Percentiles rank a stretch among this genome's conserved stretches.
Evolutionary conservation across 2,888 invertebrate species (phyloP).

Genomic region (Diploptera punctata): DNA sequence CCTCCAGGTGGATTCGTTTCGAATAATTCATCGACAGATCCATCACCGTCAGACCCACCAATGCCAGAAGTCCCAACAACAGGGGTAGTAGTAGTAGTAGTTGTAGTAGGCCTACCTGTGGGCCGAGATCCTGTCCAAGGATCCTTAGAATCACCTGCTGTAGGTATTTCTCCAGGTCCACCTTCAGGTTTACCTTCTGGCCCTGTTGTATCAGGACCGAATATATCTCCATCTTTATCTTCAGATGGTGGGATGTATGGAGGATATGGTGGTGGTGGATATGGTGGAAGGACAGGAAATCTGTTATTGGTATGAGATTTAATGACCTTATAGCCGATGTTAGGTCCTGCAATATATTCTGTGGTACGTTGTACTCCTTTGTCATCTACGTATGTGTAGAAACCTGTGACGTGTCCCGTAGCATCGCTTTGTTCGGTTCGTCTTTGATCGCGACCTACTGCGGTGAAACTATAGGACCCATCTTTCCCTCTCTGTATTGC

Average conservation of each 20-base stretch:
- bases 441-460: slow-evolving; percentile 78
- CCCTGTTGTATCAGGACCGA: slow-evolving; percentile 41
- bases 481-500: slow-evolving; percentile 74
- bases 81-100: too few species aligned
- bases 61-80: slow-evolving; percentile 44
- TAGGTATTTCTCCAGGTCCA: not conserved
- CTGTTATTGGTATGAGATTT: slow-evolving; percentile 5
- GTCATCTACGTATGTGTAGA: slow-evolving; percentile 79
- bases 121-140: not conserved
- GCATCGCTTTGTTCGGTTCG: slow-evolving; percentile 62
- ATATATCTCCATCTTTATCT: slow-evolving; percentile 43
- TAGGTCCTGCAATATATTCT: slow-evolving; percentile 80
- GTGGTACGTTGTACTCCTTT: slow-evolving; percentile 79
- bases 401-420: slow-evolving; percentile 74
- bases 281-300: slow-evolving; percentile 11
- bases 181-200: slow-evolving; percentile 2
- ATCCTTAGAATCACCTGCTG: not conserved
- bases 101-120: not conserved
- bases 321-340: slow-evolving; percentile 76
- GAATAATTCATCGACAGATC: not conserved
- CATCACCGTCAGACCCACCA: slow-evolving; percentile 47
- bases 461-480: slow-evolving; percentile 77
- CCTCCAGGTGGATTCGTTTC: not conserved
- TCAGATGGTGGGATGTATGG: not conserved
- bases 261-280: slow-evolving; percentile 63